Base-by-base conservation (phyloP, 1,140 invertebrate genomes). In the Geopemphigus sp. region DNA sequence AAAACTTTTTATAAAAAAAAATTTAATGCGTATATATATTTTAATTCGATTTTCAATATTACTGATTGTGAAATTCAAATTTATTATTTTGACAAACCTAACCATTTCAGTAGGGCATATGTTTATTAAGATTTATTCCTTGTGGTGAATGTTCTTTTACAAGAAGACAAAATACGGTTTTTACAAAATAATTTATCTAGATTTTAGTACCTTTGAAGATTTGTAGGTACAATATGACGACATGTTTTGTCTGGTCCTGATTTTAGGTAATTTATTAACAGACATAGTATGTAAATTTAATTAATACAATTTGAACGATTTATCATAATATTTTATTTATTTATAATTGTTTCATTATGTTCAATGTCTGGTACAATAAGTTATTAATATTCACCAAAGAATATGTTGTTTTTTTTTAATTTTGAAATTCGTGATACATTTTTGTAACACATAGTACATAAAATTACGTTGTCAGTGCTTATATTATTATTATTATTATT, bases 101-200 rank as follows among this genome's bases (percentile, higher is more conserved):
- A 53, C 53, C 68, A 72, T 72, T 72, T 72, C 68, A 72, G 47
- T 72, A 72, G 47, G 53, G 54, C 53, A 47, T 54, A 19, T 39
- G 32, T 39, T n/a, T 39, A 72, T 54, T 72, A 53, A 53, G 24
- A 72, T 72, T 72, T 24, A 53, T 72, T 72, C 50, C 50, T 72
- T 72, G 47, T 72, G 68, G 47, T 54, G 47, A 54, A 24, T 47
- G 24, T 72, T 70, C 24, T 72, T 72, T 72, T 72, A 72, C 47
- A 53, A 54, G 50, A 24, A n/a, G 53, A 24, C 68, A 24, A 72
- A 72, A 29, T 72, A 72, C 10, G 24, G 47, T 54, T 76, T 73
- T 76, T 76, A 39, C 32, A 39, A 68, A 76, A 17, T 22, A 59
- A 78, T 78, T 63, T 78, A 78, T 78, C 74, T 78, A 78, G 74